A percentile compares a stretch with the other conserved stretches of the same genome.
These are phyloP conservation scores for Gallinago stenura DNA, from an alignment of 2,797 vertebrate species.

Conservation along the genomic window DNA sequence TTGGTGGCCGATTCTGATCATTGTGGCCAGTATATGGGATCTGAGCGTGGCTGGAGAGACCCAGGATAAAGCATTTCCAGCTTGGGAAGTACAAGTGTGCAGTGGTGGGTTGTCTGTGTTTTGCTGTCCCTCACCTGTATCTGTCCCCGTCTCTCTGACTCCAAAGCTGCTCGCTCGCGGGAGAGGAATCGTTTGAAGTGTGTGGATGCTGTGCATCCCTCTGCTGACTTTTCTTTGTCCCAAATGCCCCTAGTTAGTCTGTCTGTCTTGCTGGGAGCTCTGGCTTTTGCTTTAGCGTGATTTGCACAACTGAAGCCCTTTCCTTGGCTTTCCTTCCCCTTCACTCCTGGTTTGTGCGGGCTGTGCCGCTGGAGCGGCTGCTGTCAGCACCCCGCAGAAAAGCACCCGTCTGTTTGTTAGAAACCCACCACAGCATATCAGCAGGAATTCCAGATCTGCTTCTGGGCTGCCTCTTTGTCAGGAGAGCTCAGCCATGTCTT, in stretches of 20 bases:
- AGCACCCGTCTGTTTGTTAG: not conserved
- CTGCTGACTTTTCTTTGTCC: not conserved
- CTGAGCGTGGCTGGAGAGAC: not conserved
- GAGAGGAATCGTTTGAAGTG: not conserved
- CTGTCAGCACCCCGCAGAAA: not conserved
- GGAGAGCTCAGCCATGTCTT: constrained; percentile 39
- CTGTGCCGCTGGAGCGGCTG: not conserved
- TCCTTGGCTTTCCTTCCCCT: not conserved
- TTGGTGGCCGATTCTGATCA: accelerated
- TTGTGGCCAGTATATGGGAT: not conserved
- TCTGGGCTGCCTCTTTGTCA: constrained; percentile 45
- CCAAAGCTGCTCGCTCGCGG: accelerated
- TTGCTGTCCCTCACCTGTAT: not conserved
- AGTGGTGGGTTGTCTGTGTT: not conserved
- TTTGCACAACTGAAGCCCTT: constrained; percentile 8
- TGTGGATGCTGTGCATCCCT: not conserved
- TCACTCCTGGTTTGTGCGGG: not conserved
- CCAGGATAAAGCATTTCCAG: not conserved
- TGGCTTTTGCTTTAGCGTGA: not conserved
- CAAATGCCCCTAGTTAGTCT: not conserved
- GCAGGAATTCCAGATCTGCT: constrained; percentile 3
- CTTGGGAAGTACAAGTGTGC: not conserved
- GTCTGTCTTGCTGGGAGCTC: not conserved
- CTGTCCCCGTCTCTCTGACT: not conserved
- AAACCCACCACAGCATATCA: not conserved